A percentile compares a stretch with the other conserved stretches of the same genome.
Conservation (phyloP, 2,113 vertebrate genomes). For the Promerops cafer region DNA sequence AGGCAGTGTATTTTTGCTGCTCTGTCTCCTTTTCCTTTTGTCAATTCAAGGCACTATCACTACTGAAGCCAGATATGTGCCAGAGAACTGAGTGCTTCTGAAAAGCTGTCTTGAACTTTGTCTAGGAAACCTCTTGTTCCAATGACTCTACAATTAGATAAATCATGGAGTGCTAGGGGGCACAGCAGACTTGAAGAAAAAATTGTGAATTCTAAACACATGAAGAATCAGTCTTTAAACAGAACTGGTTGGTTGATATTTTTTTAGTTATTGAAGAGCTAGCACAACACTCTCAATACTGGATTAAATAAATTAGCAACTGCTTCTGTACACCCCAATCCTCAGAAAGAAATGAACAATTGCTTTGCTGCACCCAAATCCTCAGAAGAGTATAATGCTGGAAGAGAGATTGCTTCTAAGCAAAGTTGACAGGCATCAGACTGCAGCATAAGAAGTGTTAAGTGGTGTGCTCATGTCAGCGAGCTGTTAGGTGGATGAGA, state of each 20-base stretch:
- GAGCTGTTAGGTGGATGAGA: background rate
- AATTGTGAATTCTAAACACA: rapidly evolving
- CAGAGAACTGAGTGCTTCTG: background rate
- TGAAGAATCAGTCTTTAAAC: background rate
- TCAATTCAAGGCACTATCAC: background rate
- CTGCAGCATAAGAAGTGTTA: background rate
- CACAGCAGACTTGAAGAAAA: background rate
- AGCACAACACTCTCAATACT: background rate
- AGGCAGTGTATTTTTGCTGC: background rate
- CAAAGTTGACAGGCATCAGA: background rate
- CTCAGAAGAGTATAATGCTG: background rate
- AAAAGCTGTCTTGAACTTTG: background rate
- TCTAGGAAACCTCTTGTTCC: background rate
- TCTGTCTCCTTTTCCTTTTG: background rate
- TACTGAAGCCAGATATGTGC: background rate
- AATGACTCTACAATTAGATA: background rate
- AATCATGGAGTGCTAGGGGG: background rate
- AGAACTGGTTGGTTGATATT: background rate
- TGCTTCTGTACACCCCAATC: background rate
- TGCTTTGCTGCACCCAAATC: background rate
- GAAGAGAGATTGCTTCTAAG: background rate
- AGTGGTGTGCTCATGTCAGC: background rate
- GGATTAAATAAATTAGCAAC: background rate
- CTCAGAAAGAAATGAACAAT: background rate
- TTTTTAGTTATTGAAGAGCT: background rate